Evolutionary conservation across 1,140 invertebrate species (phyloP), one percentile per base, ranked within the genome.

Genomic region (Zaprionus davidi): DNA sequence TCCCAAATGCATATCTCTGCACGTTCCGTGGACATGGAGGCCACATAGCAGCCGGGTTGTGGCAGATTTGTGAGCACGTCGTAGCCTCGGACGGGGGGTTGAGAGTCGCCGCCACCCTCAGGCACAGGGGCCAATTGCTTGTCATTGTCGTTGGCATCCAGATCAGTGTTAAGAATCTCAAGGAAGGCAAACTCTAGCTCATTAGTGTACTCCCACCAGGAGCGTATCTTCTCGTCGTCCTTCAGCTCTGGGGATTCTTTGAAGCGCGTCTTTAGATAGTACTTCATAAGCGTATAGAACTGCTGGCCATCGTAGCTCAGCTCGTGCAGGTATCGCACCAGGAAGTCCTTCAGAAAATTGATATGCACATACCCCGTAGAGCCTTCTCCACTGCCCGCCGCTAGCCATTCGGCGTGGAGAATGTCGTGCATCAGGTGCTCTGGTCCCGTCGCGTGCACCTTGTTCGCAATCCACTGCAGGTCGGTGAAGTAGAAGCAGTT

Each of bases 1-100:
- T 96, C 95, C 96, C 97, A 97, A 5, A 98, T 96, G 79, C 95
- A 95, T 38, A 98, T 95, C 92, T 97, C 96, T 74, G 96, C 96
- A 7, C 94, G 92, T 57, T 95, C 94, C 0, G 96, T 96, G 2
- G 96, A 95, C 15, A 97, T 93, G 6, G 96, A 96, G 20, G 96
- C 95, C 17, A 97, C 94, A 92, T 95, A 96, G 78, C 95, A 96
- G 15, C 91, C 92, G 2, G 85, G 79, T 44, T 90, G 82, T 22
- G 90, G 81, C 9, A 92, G 79, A 78, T 92, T 93, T 28, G 90
- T 81, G 3, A 93, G 74, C 12, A 82, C 81, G 75, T 93, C 91
- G 57, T 92, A 93, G 13, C 91, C 84, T 38, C 63, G 71, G 0
- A 85, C 64, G 15, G 31, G 20, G 13, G 31, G 20, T n/a, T 11